Percentiles rank a stretch among this genome's conserved stretches.
phyloP scores from a whole-genome alignment of 37 sponge, comb jelly and placozoan genomes.

The Hormiphora californensis region DNA sequence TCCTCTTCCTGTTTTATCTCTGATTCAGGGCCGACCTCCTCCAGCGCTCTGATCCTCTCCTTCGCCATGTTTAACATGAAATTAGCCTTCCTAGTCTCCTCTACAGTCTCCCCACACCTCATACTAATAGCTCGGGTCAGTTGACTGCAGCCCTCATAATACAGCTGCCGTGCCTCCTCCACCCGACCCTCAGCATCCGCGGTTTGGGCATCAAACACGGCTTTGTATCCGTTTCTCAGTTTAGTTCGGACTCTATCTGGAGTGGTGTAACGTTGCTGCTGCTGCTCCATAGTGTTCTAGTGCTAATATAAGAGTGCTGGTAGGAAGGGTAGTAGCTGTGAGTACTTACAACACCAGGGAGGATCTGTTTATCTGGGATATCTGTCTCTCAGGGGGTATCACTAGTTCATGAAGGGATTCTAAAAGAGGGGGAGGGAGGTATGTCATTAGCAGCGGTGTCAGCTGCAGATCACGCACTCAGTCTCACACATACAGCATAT shows the following conservation, averaged over 20 bases:
- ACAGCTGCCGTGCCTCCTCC: constrained; percentile 4
- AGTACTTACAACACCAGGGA: no score
- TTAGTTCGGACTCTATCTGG: neutral
- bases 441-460: no score
- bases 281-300: no score
- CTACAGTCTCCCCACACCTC: neutral
- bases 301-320: no score
- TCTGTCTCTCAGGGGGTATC: no score
- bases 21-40: neutral
- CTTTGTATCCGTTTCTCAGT: constrained; percentile 1
- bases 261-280: no score
- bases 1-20: neutral
- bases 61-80: constrained; percentile 44
- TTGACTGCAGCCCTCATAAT: constrained; percentile 13
- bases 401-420: no score
- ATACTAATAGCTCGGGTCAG: constrained; percentile 43
- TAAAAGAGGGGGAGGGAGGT: no score
- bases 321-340: no score
- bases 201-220: constrained; percentile 19
- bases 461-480: no score
- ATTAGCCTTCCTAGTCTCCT: constrained; percentile 1
- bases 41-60: constrained; percentile 35
- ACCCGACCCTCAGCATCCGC: neutral
- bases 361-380: no score
- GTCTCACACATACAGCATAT: no score